A percentile compares a stretch with the other conserved stretches of the same genome.
Evolutionary conservation across 2,113 vertebrate species (phyloP).

Genomic region (Polypterus senegalus): DNA sequence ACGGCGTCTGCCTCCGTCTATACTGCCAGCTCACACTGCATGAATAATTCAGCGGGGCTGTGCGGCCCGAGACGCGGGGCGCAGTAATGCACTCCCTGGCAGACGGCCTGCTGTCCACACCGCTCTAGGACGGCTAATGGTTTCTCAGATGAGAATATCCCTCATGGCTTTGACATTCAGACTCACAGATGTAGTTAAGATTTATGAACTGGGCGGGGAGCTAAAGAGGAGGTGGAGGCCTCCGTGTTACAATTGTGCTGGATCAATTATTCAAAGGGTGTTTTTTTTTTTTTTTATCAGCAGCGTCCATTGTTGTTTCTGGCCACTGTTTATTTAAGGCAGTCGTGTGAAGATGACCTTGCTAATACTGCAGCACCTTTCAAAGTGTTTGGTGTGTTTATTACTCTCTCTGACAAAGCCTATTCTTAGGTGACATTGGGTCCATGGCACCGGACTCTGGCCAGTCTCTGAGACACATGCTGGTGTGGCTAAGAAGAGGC

Average conservation of each 20-base stretch:
- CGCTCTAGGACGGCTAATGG: not conserved
- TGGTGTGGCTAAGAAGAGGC: too few species aligned
- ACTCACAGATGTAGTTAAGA: conserved; percentile 4
- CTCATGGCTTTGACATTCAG: conserved; percentile 4
- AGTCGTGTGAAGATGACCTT: not conserved
- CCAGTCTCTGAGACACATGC: too few species aligned
- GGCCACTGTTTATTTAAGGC: not conserved
- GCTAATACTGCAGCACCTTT: too few species aligned
- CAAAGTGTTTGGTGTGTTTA: too few species aligned
- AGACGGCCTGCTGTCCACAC: not conserved
- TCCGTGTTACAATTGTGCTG: not conserved
- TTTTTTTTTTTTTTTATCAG: not conserved
- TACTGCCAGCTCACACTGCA: conserved; percentile 3
- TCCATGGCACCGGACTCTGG: too few species aligned
- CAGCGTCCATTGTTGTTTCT: not conserved
- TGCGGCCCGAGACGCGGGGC: not conserved
- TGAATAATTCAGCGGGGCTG: conserved; percentile 15
- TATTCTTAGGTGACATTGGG: too few species aligned
- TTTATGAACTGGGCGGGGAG: not conserved
- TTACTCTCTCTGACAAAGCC: too few species aligned
- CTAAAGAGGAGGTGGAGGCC: not conserved
- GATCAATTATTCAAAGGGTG: not conserved
- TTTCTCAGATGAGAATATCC: not conserved
- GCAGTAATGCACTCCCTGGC: conserved; percentile 9
- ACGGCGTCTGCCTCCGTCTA: not conserved